Conservation (phyloP, 1,140 invertebrate species). For the Camponotus vicinus region DNA sequence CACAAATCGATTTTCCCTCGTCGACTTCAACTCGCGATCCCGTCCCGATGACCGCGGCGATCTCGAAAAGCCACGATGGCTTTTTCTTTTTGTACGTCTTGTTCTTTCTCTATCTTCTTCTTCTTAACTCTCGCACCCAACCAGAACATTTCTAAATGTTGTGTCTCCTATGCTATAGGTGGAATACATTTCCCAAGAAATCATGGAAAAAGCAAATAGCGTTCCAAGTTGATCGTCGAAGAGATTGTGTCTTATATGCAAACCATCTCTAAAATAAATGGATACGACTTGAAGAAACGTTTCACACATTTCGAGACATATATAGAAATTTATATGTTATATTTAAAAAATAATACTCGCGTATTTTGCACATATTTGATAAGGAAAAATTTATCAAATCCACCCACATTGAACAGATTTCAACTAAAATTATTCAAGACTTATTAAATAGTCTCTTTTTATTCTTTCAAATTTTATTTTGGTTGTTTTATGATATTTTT, state of each 20-base stretch:
- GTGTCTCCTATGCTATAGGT: not conserved
- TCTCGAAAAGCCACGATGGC: not conserved
- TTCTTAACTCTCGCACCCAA: not conserved
- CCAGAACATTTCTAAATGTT: conserved; percentile 18
- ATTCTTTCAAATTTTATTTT: not conserved
- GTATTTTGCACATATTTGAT: not conserved
- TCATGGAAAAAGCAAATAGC: not conserved
- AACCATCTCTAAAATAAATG: not conserved
- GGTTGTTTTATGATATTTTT: not conserved
- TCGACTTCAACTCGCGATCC: conserved; percentile 45
- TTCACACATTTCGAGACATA: not conserved
- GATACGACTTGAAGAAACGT: not conserved
- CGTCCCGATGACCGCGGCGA: conserved; percentile 35
- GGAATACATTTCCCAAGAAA: conserved; percentile 3
- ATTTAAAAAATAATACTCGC: not conserved
- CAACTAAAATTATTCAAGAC: too few relatives aligned
- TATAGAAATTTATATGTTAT: conserved; percentile 23
- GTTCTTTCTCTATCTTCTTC: not conserved
- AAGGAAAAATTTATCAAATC: not conserved
- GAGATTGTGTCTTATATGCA: conserved; percentile 15
- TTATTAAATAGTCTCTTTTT: not conserved
- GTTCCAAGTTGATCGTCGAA: not conserved
- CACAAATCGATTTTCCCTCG: conserved; percentile 71
- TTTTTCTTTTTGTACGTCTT: conserved; percentile 18
- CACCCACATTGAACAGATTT: too few relatives aligned